These are phyloP conservation scores for Benitochromis conjunctus DNA, from an alignment of 2,113 vertebrate species.

Conservation along the genomic window DNA sequence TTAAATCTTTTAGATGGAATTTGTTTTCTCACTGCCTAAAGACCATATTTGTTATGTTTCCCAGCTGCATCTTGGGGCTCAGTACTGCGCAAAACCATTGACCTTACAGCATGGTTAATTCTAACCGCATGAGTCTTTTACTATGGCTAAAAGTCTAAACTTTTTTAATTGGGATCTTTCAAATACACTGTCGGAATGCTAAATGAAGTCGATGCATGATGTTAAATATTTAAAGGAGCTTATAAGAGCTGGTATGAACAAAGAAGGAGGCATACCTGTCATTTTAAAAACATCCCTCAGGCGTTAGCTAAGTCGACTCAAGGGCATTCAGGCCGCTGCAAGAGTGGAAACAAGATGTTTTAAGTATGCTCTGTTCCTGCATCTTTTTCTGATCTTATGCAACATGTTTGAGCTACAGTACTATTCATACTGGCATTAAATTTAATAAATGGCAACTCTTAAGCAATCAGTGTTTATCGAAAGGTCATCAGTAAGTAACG, in stretches of 20 bases:
- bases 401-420: neutral
- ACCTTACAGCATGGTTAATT: neutral
- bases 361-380: neutral
- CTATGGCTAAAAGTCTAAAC: neutral
- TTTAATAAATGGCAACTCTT: neutral
- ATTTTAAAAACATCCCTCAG: neutral
- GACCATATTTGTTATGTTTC: constrained; percentile 42
- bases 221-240: neutral
- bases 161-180: neutral
- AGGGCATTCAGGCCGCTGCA: neutral
- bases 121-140: neutral
- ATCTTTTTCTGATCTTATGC: neutral
- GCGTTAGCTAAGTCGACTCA: neutral
- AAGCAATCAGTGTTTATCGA: neutral
- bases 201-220: neutral
- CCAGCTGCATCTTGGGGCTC: neutral
- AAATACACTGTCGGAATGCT: neutral
- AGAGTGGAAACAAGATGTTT: neutral
- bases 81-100: neutral
- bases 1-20: constrained; percentile 45
- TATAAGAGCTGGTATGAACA: neutral
- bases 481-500: neutral
- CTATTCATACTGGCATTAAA: neutral
- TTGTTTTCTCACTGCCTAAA: constrained; percentile 37
- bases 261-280: neutral